These are phyloP conservation scores for Notothenia rossii DNA, from an alignment of 2,113 vertebrate genomes.

Conservation along the genomic window DNA sequence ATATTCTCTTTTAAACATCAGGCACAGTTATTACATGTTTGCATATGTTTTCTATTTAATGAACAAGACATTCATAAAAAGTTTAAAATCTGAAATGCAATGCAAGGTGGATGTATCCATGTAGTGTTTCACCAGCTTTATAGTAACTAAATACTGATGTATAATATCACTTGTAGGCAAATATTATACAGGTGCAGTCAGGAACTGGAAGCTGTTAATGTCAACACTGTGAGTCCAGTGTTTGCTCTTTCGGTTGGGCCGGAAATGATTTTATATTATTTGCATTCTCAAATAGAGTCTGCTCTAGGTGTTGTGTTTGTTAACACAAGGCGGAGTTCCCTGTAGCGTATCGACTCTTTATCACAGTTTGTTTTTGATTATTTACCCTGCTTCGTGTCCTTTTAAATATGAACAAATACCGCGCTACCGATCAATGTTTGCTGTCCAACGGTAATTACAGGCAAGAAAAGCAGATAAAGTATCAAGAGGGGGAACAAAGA, in stretches of 20 bases:
- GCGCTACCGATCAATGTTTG: neutral
- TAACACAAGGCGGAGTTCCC: neutral
- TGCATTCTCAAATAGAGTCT: constrained; percentile 13
- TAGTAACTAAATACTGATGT: too few relatives aligned
- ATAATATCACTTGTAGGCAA: neutral
- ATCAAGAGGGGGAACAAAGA: neutral
- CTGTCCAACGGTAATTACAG: neutral
- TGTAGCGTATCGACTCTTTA: neutral
- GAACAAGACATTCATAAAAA: neutral
- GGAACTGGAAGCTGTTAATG: neutral
- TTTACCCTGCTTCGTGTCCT: constrained; percentile 32
- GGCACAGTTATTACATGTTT: too few relatives aligned
- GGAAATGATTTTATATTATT: constrained; percentile 45
- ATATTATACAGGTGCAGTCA: neutral
- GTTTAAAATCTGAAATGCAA: neutral
- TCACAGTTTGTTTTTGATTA: constrained; percentile 21
- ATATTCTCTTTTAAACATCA: neutral
- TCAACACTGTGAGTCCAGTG: neutral
- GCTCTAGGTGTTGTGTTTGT: constrained; percentile 35
- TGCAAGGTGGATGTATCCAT: too few relatives aligned
- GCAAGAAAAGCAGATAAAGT: constrained; percentile 5
- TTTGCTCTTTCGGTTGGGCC: constrained; percentile 33
- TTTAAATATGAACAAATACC: constrained; percentile 15
- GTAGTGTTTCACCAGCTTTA: neutral
- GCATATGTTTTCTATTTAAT: neutral